Conservation (phyloP, 2,888 invertebrate species). For the Spicauda simplicius region DNA sequence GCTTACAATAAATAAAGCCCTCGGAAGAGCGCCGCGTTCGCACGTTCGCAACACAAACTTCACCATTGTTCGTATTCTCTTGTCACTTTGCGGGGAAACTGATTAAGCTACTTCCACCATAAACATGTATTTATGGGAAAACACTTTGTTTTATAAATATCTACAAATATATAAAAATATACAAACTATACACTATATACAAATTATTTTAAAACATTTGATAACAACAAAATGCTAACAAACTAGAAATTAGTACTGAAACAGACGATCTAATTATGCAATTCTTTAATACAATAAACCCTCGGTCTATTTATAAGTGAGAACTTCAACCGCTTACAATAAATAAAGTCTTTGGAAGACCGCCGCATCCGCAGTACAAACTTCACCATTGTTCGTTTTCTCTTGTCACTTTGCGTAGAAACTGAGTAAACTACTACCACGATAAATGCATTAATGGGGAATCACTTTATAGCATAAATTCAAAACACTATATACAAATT, state of each 20-base stretch:
- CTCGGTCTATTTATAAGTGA: conserved; percentile 17
- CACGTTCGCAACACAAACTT: conserved; percentile 3
- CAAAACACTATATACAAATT: too few species aligned
- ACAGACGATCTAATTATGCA: conserved; percentile 1
- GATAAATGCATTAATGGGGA: not conserved
- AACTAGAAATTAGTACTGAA: not conserved
- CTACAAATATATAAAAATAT: too few species aligned
- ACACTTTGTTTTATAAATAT: not conserved
- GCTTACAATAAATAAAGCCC: conserved; percentile 17
- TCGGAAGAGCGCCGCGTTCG: conserved; percentile 6
- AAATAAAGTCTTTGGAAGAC: conserved; percentile 13
- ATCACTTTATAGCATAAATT: too few species aligned
- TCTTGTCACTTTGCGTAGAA: not conserved
- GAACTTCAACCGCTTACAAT: conserved; percentile 14
- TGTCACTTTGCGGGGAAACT: conserved; percentile 3
- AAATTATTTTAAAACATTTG: too few species aligned
- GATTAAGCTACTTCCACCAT: conserved; percentile 1
- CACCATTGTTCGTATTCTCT: conserved; percentile 7
- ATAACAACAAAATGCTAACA: too few species aligned
- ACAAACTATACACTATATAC: too few species aligned
- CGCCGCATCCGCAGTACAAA: not conserved
- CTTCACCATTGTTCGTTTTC: conserved; percentile 6
- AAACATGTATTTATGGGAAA: not conserved
- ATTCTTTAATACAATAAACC: conserved; percentile 1
- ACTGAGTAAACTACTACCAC: conserved; percentile 1